phyloP scores from a whole-genome alignment of 2,797 vertebrate genomes.

The Gorsachius magnificus region DNA sequence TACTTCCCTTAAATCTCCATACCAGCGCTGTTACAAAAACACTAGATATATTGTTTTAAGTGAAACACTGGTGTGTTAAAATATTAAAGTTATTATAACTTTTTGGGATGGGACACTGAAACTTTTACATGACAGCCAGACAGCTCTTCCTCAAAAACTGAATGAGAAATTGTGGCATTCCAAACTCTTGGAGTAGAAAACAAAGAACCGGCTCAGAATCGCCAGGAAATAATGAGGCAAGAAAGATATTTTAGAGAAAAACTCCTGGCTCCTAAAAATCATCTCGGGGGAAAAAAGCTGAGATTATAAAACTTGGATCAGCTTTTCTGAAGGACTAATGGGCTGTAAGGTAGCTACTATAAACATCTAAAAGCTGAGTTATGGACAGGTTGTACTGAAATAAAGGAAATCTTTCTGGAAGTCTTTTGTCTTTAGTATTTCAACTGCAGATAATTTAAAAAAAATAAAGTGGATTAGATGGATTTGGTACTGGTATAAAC shows the following conservation, averaged over 20 bases:
- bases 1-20: not conserved
- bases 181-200: constrained; percentile 17
- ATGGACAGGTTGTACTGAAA: not conserved
- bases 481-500: not conserved
- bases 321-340: not conserved
- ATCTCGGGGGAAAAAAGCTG: not conserved
- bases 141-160: constrained; percentile 6
- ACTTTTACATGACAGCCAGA: not conserved
- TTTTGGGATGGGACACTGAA: not conserved
- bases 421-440: not conserved
- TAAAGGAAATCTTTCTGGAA: not conserved
- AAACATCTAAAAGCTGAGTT: not conserved
- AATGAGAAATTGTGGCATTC: constrained; percentile 7
- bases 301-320: not conserved
- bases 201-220: not conserved
- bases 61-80: not conserved
- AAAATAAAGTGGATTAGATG: not conserved
- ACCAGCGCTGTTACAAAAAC: not conserved
- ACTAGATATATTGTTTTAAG: not conserved
- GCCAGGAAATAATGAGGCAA: constrained; percentile 36
- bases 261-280: constrained; percentile 14
- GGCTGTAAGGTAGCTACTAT: not conserved
- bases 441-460: not conserved
- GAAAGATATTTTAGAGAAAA: not conserved
- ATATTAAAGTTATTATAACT: not conserved